These are phyloP conservation scores for Malurus splendens DNA, from an alignment of 2,797 vertebrate species.

Conservation along the genomic window DNA sequence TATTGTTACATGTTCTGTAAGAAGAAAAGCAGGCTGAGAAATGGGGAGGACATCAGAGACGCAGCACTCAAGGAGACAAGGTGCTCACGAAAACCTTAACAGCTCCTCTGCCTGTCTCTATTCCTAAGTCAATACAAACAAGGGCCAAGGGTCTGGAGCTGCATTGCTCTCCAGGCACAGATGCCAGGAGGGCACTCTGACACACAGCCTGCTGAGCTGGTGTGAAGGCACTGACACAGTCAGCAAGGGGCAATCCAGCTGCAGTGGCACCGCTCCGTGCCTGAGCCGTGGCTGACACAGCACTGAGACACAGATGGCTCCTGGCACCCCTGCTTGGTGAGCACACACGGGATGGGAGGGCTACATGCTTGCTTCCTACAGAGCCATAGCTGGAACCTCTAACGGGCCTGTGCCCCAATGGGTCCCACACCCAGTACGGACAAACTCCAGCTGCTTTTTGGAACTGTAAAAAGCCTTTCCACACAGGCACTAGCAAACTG, in stretches of 20 bases:
- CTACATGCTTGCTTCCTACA: rapidly evolving
- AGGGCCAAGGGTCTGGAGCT: neutral
- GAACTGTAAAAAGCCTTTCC: neutral
- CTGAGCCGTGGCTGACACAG: neutral
- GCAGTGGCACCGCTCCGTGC: neutral
- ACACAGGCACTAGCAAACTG: neutral
- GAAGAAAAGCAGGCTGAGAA: neutral
- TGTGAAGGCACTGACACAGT: neutral
- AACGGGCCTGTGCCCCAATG: neutral
- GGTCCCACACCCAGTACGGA: neutral
- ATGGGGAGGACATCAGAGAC: neutral
- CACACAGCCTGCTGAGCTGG: neutral
- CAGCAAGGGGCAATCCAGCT: neutral
- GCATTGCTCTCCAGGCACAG: neutral
- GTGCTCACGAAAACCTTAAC: neutral
- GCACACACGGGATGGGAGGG: neutral
- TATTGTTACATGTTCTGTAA: neutral
- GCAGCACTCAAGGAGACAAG: neutral
- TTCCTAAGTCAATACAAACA: neutral
- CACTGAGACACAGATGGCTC: rapidly evolving
- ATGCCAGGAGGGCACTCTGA: neutral
- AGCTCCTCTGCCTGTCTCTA: neutral
- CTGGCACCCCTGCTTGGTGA: rapidly evolving
- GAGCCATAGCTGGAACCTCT: neutral
- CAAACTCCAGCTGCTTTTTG: neutral